Evolutionary conservation across 2,888 invertebrate genomes (phyloP).

Genomic region (Amblyjoppa fuscipennis): DNA sequence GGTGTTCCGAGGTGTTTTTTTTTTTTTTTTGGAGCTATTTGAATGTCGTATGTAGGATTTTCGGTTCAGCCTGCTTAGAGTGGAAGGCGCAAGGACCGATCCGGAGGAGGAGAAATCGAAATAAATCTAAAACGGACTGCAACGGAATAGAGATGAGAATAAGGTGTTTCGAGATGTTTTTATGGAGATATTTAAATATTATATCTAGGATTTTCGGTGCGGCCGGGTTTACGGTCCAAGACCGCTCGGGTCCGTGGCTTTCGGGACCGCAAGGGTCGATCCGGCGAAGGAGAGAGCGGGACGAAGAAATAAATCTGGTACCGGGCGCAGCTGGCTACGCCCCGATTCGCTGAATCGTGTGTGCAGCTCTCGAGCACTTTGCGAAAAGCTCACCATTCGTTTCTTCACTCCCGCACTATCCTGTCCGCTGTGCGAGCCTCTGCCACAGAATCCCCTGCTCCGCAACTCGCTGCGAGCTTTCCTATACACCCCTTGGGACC

Average conservation of each 20-base stretch:
- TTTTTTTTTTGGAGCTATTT: background rate
- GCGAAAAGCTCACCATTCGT: constrained; percentile 56
- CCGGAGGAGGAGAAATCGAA: too few species aligned
- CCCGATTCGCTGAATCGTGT: constrained; percentile 66
- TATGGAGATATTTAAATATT: background rate
- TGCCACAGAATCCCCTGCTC: background rate
- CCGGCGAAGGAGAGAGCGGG: background rate
- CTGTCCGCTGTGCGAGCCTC: constrained; percentile 11
- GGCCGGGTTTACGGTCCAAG: background rate
- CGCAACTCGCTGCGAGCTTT: constrained; percentile 39
- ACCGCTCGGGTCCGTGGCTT: background rate
- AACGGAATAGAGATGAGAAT: background rate
- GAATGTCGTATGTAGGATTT: background rate
- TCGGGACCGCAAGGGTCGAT: background rate
- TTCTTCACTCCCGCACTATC: constrained; percentile 35
- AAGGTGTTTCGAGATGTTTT: background rate
- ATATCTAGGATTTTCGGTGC: background rate
- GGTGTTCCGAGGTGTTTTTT: background rate
- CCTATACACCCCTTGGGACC: constrained; percentile 40
- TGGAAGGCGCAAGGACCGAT: too few species aligned
- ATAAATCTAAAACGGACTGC: constrained; percentile 31
- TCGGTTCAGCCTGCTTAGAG: background rate
- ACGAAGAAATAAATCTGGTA: constrained; percentile 67
- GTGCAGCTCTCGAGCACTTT: constrained; percentile 64
- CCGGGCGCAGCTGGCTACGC: constrained; percentile 57